Conservation (phyloP, 2,113 vertebrate genomes). For the Centrocercus urophasianus region DNA sequence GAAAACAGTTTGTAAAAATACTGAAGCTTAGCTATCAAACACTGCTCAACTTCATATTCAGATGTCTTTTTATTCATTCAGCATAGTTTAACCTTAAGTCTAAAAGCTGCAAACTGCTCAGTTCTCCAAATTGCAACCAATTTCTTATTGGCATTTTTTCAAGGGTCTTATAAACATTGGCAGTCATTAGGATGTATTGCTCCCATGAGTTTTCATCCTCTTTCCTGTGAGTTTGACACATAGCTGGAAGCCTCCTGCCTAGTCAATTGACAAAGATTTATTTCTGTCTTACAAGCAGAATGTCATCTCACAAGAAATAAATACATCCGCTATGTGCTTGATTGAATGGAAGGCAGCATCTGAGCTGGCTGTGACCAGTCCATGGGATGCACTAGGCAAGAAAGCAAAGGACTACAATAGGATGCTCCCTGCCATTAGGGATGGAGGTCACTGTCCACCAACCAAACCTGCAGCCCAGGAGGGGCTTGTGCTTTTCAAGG, state of each 20-base stretch:
- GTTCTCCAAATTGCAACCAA: not conserved
- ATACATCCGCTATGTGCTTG: not conserved
- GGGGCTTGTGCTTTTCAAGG: not conserved
- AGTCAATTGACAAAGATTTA: not conserved
- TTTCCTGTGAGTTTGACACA: not conserved
- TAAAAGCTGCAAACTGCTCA: not conserved
- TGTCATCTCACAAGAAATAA: not conserved
- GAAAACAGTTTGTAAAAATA: not conserved
- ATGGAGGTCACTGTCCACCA: not conserved
- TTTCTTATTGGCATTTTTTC: not conserved
- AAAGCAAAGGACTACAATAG: not conserved
- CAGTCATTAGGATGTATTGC: not conserved
- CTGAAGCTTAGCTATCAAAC: not conserved
- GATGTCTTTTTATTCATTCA: not conserved
- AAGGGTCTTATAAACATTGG: not conserved
- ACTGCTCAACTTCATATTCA: not conserved
- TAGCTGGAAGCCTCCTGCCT: not conserved
- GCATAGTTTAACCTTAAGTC: not conserved
- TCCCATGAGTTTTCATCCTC: not conserved
- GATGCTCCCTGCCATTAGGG: not conserved
- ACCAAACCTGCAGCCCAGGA: not conserved
- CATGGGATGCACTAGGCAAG: not conserved
- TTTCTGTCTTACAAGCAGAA: not conserved
- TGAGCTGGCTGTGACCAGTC: not conserved
- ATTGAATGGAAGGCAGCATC: not conserved